Conservation (phyloP, 2,113 vertebrate species). For the Platichthys stellatus region DNA sequence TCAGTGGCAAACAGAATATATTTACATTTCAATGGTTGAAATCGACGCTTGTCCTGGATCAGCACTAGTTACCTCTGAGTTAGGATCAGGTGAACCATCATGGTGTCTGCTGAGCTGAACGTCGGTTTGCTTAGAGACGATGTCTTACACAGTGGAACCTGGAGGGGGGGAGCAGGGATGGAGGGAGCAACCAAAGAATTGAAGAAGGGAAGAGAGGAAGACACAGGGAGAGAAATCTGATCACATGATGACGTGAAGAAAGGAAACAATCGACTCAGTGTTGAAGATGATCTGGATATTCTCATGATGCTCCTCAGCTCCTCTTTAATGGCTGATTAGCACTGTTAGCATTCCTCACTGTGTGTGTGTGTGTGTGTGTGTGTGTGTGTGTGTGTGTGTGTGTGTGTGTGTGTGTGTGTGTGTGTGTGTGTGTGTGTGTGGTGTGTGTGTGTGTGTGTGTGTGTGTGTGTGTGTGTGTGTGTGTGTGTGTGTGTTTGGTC, state of each 20-base stretch:
- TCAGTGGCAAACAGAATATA: neutral
- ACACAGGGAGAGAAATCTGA: neutral
- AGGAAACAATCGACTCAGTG: neutral
- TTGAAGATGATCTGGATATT: no score
- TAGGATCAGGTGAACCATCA: neutral
- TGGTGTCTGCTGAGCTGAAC: slow-evolving; percentile 20
- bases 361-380: neutral
- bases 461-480: neutral
- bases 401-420: neutral
- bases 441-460: no score
- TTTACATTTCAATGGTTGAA: no score
- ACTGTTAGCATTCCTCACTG: no score
- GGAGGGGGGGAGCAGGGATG: neutral
- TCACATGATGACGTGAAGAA: neutral
- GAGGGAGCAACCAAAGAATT: no score
- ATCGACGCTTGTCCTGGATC: neutral
- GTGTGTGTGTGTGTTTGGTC: neutral
- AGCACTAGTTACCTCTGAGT: neutral
- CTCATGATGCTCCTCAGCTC: neutral
- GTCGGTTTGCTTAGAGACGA: neutral
- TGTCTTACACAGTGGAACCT: slow-evolving; percentile 61
- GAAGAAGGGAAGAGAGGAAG: neutral
- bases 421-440: no score
- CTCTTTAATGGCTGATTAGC: neutral
- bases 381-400: neutral